These are phyloP conservation scores for Thunnus thynnus DNA, from an alignment of 2,113 vertebrate genomes.

Conservation along the genomic window DNA sequence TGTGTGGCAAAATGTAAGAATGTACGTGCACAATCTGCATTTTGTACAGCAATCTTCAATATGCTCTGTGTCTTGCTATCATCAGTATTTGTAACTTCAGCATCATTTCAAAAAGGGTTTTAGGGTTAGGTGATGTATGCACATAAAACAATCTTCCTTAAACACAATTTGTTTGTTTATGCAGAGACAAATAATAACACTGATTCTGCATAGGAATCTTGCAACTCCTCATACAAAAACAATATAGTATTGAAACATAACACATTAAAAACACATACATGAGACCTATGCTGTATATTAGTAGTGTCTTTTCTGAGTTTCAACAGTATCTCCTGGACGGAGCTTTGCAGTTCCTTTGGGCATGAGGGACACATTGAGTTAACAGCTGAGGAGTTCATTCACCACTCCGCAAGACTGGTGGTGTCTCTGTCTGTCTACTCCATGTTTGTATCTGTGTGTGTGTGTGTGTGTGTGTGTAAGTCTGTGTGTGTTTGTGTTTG, in stretches of 20 bases:
- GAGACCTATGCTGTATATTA: constrained; percentile 33
- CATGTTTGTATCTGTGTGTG: constrained; percentile 6
- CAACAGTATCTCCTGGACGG: constrained; percentile 73
- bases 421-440: constrained; percentile 26
- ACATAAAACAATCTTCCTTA: background rate
- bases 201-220: background rate
- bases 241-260: constrained; percentile 17
- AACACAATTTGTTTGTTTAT: background rate
- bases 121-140: background rate
- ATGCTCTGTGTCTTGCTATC: background rate
- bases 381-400: constrained; percentile 36
- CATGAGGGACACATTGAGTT: constrained; percentile 44
- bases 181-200: constrained; percentile 11
- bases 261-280: constrained; percentile 35
- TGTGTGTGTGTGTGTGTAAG: background rate
- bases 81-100: background rate
- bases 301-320: constrained; percentile 53
- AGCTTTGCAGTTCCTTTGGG: constrained; percentile 81
- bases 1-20: background rate
- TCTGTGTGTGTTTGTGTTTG: background rate
- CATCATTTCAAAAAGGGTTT: constrained; percentile 30
- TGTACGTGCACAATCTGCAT: background rate
- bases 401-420: constrained; percentile 19
- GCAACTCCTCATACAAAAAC: constrained; percentile 22
- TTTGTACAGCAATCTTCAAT: constrained; percentile 4